Evolutionary conservation across 2,797 vertebrate genomes (phyloP).

Genomic region (Hemitrygon akajei): DNA sequence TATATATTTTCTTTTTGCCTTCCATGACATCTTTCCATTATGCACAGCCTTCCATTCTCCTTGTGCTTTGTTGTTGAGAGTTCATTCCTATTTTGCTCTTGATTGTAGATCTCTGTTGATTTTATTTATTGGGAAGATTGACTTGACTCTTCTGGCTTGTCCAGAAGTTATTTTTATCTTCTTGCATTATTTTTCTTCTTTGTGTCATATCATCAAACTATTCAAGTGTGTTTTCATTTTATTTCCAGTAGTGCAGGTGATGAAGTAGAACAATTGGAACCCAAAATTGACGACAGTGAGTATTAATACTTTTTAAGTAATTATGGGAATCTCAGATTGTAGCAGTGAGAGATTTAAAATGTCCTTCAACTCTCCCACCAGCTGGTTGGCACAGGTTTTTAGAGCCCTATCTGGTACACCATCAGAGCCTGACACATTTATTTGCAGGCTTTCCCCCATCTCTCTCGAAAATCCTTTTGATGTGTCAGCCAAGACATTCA

Average conservation of each 20-base stretch:
- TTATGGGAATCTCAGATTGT: background rate
- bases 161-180: background rate
- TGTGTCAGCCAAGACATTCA: background rate
- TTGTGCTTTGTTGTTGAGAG: background rate
- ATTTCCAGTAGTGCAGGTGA: background rate
- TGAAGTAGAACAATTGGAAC: background rate
- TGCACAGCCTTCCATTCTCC: background rate
- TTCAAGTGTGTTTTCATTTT: background rate
- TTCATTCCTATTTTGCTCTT: background rate
- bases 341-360: too few species aligned
- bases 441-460: background rate
- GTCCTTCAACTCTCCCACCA: too few species aligned
- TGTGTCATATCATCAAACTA: background rate
- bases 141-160: background rate
- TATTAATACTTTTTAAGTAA: background rate
- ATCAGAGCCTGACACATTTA: too few species aligned
- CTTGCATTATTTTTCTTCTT: background rate
- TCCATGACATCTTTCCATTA: background rate
- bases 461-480: background rate
- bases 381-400: too few species aligned
- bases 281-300: constrained; percentile 10
- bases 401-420: too few species aligned
- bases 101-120: background rate
- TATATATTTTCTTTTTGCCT: background rate
- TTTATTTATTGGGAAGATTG: background rate